A percentile compares a stretch with the other conserved stretches of the same genome.
These are phyloP conservation scores for Megathymus violae DNA, from an alignment of 1,140 invertebrate species.

Conservation along the genomic window DNA sequence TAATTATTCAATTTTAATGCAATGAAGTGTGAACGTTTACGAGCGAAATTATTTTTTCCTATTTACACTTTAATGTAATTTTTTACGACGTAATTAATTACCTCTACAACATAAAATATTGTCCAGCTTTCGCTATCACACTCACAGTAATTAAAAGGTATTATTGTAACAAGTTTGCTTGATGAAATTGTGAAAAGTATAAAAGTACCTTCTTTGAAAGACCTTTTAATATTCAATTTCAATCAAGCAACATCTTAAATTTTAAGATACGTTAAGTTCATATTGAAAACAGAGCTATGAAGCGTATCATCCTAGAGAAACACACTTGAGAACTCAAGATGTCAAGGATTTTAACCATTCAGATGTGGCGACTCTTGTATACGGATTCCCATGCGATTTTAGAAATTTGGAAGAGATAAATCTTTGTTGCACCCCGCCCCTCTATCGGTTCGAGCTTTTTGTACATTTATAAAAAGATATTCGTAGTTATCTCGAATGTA, in stretches of 20 bases:
- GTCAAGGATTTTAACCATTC: not conserved
- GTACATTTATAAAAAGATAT: not conserved
- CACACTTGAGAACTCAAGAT: conserved; percentile 45
- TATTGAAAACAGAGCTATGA: too few species aligned
- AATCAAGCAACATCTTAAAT: too few species aligned
- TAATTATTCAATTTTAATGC: not conserved
- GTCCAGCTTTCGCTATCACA: not conserved
- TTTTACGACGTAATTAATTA: not conserved
- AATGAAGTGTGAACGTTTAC: not conserved
- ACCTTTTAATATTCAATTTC: too few species aligned
- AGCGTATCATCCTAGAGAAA: conserved; percentile 53
- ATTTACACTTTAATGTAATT: not conserved
- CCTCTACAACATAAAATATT: not conserved
- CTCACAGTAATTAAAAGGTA: not conserved
- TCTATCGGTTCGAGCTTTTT: conserved; percentile 54
- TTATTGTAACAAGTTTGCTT: not conserved
- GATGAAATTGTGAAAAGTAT: too few species aligned
- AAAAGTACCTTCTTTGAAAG: too few species aligned
- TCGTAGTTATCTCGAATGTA: not conserved
- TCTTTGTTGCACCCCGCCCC: conserved; percentile 63
- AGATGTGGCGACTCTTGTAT: conserved; percentile 12
- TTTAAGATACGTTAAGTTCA: too few species aligned
- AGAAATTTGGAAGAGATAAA: conserved; percentile 74
- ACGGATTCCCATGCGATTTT: conserved; percentile 61
- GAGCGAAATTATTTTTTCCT: not conserved